Evolutionary conservation across 2,113 vertebrate genomes (phyloP).

Genomic region (Calidris pygmaea): DNA sequence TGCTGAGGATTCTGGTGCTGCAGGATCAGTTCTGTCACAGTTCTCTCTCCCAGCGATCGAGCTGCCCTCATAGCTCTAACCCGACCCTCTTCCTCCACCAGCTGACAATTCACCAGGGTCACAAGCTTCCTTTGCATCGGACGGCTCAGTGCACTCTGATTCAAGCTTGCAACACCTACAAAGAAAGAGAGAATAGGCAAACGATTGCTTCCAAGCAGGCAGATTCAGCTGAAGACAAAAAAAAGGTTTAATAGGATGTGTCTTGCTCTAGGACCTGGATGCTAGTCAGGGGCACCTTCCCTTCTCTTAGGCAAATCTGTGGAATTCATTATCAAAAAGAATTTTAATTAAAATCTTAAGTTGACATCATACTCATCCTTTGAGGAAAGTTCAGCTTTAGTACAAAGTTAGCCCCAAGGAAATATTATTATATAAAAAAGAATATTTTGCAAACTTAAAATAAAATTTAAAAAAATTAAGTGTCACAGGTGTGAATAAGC

Average conservation of each 20-base stretch:
- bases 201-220: background rate
- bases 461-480: background rate
- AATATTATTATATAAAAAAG: background rate
- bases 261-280: background rate
- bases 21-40: conserved; percentile 80
- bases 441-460: background rate
- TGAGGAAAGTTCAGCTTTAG: background rate
- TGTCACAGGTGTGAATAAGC: background rate
- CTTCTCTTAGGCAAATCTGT: background rate
- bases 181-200: background rate
- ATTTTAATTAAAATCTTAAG: background rate
- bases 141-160: conserved; percentile 89
- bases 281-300: background rate
- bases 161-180: conserved; percentile 85
- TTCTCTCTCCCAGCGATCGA: conserved; percentile 83
- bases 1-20: conserved; percentile 86
- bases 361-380: background rate
- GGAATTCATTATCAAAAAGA: background rate
- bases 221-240: background rate
- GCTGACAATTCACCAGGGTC: conserved; percentile 94
- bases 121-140: conserved; percentile 98
- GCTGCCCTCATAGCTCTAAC: conserved; percentile 89
- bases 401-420: background rate
- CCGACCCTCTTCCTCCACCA: conserved; percentile 95
- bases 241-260: fast-evolving